Evolutionary conservation across 2,888 invertebrate genomes (phyloP).

Genomic region (Apeira syringaria): DNA sequence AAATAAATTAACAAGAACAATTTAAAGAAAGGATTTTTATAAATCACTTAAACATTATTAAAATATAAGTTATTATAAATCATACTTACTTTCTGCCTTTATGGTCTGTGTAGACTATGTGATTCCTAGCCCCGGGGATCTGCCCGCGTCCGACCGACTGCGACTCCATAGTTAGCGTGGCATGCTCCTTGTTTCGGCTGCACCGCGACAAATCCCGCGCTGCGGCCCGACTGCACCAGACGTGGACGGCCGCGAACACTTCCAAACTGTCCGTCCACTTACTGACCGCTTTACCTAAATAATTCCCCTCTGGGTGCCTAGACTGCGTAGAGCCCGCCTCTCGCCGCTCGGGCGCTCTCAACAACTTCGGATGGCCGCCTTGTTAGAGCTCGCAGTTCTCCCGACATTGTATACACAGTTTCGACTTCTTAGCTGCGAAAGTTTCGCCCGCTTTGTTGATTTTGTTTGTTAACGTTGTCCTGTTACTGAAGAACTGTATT

Average conservation of each 20-base stretch:
- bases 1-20: too few relatives aligned
- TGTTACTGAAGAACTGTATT: slow-evolving; percentile 50
- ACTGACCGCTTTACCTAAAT: slow-evolving; percentile 62
- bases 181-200: slow-evolving; percentile 34
- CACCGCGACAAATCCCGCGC: slow-evolving; percentile 23
- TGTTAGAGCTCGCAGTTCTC: slow-evolving; percentile 68
- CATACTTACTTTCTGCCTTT: slow-evolving; percentile 79
- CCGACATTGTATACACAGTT: slow-evolving; percentile 72
- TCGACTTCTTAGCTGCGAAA: slow-evolving; percentile 73
- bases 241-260: slow-evolving; percentile 44
- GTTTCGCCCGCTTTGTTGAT: slow-evolving; percentile 70
- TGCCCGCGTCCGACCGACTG: slow-evolving; percentile 64
- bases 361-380: slow-evolving; percentile 74
- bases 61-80: too few relatives aligned
- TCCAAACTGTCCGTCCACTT: slow-evolving; percentile 56
- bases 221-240: slow-evolving; percentile 21
- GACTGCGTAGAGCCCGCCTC: slow-evolving; percentile 3
- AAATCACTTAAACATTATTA: not conserved
- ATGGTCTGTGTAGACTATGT: slow-evolving; percentile 80
- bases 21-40: too few relatives aligned
- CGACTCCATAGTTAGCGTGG: slow-evolving; percentile 59
- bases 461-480: slow-evolving; percentile 70
- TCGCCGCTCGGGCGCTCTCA: slow-evolving; percentile 47
- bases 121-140: slow-evolving; percentile 71
- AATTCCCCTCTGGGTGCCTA: slow-evolving; percentile 49